Percentiles rank a stretch among this genome's conserved stretches.
phyloP scores from a whole-genome alignment of 2,113 vertebrate species.

The Amblyopsis rosae region DNA sequence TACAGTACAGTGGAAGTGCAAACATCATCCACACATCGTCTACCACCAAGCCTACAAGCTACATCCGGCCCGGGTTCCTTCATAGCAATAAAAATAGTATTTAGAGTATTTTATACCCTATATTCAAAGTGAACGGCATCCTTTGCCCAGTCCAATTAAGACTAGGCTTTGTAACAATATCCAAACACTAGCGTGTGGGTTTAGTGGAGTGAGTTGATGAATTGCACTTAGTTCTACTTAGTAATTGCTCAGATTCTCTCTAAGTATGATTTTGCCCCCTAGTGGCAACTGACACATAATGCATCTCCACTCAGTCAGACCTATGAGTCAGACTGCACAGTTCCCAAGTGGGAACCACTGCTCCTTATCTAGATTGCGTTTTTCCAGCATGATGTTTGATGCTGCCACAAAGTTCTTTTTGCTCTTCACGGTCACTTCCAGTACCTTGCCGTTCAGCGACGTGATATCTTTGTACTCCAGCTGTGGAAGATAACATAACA shows the following conservation, averaged over 20 bases:
- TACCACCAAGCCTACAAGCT: neutral
- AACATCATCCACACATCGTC: conserved; percentile 15
- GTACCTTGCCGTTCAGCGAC: conserved; percentile 68
- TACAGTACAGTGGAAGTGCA: conserved; percentile 36
- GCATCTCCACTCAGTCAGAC: conserved; percentile 57
- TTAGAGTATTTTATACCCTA: neutral
- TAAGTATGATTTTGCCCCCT: conserved; percentile 40
- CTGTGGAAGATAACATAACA: conserved; percentile 59
- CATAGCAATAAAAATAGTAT: neutral
- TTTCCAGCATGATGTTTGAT: conserved; percentile 77
- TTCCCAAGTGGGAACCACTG: conserved; percentile 82
- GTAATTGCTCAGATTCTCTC: neutral
- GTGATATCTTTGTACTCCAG: conserved; percentile 74
- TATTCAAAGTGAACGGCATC: conserved; percentile 26
- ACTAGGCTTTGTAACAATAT: conserved; percentile 38
- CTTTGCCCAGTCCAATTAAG: neutral
- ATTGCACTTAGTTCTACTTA: conserved; percentile 1
- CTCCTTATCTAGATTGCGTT: conserved; percentile 74
- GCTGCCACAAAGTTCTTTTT: conserved; percentile 78
- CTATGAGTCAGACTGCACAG: conserved; percentile 64
- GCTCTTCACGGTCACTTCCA: conserved; percentile 85
- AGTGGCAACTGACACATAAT: conserved; percentile 21
- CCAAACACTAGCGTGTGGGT: neutral
- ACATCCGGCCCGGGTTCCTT: neutral
- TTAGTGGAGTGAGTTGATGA: conserved; percentile 18